A percentile compares a stretch with the other conserved stretches of the same genome.
These are phyloP conservation scores for Triplophysa dalaica DNA, from an alignment of 2,113 vertebrate species.

Conservation along the genomic window DNA sequence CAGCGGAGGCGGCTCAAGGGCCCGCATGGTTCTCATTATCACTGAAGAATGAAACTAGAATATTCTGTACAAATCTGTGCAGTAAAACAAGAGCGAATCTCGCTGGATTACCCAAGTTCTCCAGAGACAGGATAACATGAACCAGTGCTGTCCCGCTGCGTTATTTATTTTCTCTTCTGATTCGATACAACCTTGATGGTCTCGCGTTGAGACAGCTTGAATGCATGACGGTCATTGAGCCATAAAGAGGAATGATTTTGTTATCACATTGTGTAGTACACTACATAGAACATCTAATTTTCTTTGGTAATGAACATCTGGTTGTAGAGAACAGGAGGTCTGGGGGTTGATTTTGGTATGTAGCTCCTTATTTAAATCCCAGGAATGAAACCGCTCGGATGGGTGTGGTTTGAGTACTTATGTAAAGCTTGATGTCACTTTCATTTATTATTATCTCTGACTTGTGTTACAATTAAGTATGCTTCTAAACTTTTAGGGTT, in stretches of 20 bases:
- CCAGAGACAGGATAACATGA: slow-evolving; percentile 54
- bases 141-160: slow-evolving; percentile 58
- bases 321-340: slow-evolving; percentile 26
- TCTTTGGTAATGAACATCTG: slow-evolving; percentile 31
- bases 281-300: neutral
- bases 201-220: neutral
- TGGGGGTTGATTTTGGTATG: slow-evolving; percentile 38
- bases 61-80: slow-evolving; percentile 65
- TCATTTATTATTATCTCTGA: neutral
- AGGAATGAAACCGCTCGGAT: neutral
- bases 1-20: slow-evolving; percentile 25
- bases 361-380: slow-evolving; percentile 3
- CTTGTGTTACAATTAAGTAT: neutral
- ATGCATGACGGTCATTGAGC: neutral
- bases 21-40: slow-evolving; percentile 71
- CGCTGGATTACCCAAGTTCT: slow-evolving; percentile 62
- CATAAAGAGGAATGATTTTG: neutral
- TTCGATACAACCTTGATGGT: slow-evolving; percentile 52
- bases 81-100: slow-evolving; percentile 60
- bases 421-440: neutral
- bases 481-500: no score
- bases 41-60: slow-evolving; percentile 48
- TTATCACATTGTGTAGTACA: neutral
- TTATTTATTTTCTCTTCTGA: slow-evolving; percentile 60
- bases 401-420: neutral